Percentiles rank a stretch among this genome's conserved stretches.
phyloP scores from a whole-genome alignment of 2,113 vertebrate species.

The Lepus timidus region DNA sequence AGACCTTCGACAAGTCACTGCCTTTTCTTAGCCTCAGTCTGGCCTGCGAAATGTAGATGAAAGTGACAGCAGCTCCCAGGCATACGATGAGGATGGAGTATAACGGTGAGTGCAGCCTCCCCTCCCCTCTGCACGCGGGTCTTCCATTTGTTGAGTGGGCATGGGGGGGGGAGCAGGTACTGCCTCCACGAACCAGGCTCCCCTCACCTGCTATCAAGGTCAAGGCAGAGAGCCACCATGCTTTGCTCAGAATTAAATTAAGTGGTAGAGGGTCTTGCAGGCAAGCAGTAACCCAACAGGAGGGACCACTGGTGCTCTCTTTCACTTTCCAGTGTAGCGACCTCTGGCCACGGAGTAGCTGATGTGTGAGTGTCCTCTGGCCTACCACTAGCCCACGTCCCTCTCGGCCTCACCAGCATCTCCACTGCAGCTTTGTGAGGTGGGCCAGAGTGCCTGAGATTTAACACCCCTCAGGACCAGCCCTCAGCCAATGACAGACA shows the following conservation, averaged over 20 bases:
- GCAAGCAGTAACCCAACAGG: neutral
- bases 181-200: neutral
- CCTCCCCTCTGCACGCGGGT: too few relatives aligned
- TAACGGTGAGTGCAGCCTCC: neutral
- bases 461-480: neutral
- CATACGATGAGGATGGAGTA: too few relatives aligned
- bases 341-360: neutral
- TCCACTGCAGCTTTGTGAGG: neutral
- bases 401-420: neutral
- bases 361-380: neutral
- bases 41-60: neutral
- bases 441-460: neutral
- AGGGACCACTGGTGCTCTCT: neutral
- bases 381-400: neutral
- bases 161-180: accelerated
- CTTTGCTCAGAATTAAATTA: neutral
- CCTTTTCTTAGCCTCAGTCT: neutral
- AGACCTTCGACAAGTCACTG: neutral
- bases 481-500: neutral
- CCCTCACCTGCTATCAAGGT: neutral
- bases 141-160: neutral
- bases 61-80: neutral
- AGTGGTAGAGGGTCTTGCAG: neutral
- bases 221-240: neutral
- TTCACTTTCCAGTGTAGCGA: neutral